Base-by-base conservation (phyloP, 2,888 invertebrate species). In the Protophormia terraenovae region DNA sequence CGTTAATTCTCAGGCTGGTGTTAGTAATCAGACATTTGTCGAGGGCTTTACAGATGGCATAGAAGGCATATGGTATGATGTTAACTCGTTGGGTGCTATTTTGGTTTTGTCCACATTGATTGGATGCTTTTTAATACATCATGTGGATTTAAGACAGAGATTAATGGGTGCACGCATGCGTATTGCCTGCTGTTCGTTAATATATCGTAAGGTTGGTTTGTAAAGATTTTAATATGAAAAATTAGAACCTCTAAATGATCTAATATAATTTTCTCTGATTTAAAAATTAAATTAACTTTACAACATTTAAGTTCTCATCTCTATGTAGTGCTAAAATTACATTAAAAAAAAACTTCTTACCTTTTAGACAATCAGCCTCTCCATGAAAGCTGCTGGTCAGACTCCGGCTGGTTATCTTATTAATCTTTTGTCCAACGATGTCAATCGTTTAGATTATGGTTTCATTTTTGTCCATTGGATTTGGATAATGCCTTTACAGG, bases 351-450 rank as follows among this genome's bases (percentile, higher is more conserved):
- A 10, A 38, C 12, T 12, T 2, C 10, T 10, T 79, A 60, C 84
- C 86, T 91, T 32, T 50, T 90, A 96, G 95, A 94, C 95, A 0
- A 92, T 96, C 16, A 94, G 94, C 24, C 92, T 97, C 10, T 96
- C 96, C 83, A 95, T 95, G 91, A 94, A 94, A 29, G 95, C 97
- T 0, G 92, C 97, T 47, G 95, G 95, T 2, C 94, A 95, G 89
- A 96, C 96, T 1, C 91, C 98, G 0, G 96, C 96, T 0, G 98
- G 98, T 0, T 97, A 98, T 92, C 95, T 99, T 73, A 96, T 98
- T 14, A 98, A 99, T 93, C 93, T 99, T 5, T 94, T 99, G 73
- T 98, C 98, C 5, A 98, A 98, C 90, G 99, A 99, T 92, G 97
- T 98, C 10, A 96, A 96, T 91, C 95, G 98, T 50, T 97, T 99